Conservation (phyloP, 2,113 vertebrate species). For the Ammospiza nelsoni region DNA sequence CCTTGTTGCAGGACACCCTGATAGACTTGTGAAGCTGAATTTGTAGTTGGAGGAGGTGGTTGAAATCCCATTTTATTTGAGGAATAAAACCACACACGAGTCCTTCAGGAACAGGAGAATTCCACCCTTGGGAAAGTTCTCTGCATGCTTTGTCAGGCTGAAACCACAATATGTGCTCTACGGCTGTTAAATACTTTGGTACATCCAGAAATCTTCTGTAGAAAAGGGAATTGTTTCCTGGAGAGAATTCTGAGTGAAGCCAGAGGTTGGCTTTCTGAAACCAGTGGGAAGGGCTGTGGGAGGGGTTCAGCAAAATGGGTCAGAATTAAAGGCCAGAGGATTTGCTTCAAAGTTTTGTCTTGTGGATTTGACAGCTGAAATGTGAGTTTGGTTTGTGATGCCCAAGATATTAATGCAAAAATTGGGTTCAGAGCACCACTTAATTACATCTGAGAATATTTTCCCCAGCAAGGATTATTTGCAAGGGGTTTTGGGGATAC, state of each 20-base stretch:
- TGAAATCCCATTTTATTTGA: background rate
- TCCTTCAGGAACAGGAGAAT: background rate
- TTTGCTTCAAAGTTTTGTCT: background rate
- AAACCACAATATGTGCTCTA: background rate
- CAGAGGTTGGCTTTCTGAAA: background rate
- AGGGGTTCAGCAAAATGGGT: background rate
- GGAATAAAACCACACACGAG: background rate
- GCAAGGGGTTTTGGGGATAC: background rate
- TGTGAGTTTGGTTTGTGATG: background rate
- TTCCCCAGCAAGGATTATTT: background rate
- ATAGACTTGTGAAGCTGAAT: background rate
- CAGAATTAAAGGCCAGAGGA: background rate
- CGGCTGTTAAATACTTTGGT: background rate
- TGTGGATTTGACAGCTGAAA: conserved; percentile 6
- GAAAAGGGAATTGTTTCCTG: background rate
- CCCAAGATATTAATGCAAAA: background rate
- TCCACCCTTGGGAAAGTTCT: background rate
- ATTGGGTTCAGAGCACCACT: background rate
- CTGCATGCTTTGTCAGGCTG: background rate
- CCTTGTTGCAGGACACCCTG: background rate
- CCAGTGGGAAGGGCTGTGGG: background rate
- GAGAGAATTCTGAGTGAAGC: background rate
- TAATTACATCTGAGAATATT: background rate
- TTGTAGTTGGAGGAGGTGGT: background rate
- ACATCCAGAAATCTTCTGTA: background rate